phyloP scores from a whole-genome alignment of 2,113 vertebrate species.

The Crocuta crocuta region DNA sequence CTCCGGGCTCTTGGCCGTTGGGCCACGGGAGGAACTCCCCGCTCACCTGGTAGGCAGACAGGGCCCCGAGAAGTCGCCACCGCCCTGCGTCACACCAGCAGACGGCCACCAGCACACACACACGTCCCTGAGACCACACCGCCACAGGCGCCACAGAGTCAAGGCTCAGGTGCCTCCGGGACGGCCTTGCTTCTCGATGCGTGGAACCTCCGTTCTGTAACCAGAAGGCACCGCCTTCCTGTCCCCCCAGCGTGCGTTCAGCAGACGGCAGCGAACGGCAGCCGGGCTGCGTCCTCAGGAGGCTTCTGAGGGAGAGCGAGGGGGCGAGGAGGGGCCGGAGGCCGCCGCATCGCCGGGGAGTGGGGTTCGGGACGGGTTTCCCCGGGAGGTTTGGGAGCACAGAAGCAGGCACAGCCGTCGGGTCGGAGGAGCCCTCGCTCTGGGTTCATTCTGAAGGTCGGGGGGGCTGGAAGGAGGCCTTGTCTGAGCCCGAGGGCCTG shows the following conservation, averaged over 20 bases:
- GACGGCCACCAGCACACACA: neutral
- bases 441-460: no score
- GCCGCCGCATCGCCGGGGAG: rapidly evolving
- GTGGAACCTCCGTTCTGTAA: neutral
- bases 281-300: neutral
- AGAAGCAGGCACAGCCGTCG: no score
- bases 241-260: neutral
- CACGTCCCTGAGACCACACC: neutral
- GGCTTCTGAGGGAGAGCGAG: neutral
- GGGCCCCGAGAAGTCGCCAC: neutral
- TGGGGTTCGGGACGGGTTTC: no score
- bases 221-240: neutral
- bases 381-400: neutral
- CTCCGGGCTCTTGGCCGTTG: neutral
- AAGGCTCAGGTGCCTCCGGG: neutral
- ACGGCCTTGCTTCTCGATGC: neutral
- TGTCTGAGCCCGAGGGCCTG: neutral
- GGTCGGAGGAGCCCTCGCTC: no score
- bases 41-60: neutral
- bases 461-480: neutral
- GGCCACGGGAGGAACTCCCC: neutral
- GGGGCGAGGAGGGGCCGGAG: neutral
- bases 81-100: neutral
- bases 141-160: neutral
- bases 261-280: no score